Conservation (phyloP, 2,888 invertebrate genomes). For the Bursaphelenchus okinawaensis region DNA sequence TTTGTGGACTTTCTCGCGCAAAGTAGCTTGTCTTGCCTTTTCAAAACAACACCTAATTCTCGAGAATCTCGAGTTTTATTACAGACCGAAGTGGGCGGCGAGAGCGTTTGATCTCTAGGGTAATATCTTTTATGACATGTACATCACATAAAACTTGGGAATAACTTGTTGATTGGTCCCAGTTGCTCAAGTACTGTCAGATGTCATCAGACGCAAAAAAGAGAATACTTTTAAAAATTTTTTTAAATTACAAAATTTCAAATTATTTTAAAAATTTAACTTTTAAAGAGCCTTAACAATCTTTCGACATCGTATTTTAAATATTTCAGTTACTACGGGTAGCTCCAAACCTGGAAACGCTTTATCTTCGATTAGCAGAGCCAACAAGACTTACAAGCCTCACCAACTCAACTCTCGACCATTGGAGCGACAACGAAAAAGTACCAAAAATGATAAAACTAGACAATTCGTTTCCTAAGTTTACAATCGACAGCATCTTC, state of each 20-base stretch:
- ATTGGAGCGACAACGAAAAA: background rate
- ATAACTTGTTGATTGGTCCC: background rate
- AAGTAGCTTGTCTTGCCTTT: background rate
- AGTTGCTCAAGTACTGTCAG: too few relatives aligned
- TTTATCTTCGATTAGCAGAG: background rate
- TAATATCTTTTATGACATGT: background rate
- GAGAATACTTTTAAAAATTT: background rate
- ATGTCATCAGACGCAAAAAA: background rate
- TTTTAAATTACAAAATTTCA: background rate
- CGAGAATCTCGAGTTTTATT: background rate
- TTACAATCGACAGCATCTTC: background rate
- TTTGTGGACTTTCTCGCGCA: background rate
- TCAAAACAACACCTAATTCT: background rate
- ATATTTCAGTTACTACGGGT: too few relatives aligned
- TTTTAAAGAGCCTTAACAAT: too few relatives aligned
- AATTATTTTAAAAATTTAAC: background rate
- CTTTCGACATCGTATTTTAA: background rate
- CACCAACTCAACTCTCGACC: background rate
- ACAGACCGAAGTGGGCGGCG: background rate
- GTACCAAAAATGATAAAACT: background rate
- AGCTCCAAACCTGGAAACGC: background rate
- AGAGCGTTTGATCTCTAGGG: background rate
- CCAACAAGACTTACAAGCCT: background rate
- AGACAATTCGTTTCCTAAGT: background rate
- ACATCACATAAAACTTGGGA: background rate